Evolutionary conservation across 2,113 vertebrate genomes (phyloP).

Genomic region (Catharus bicknelli): DNA sequence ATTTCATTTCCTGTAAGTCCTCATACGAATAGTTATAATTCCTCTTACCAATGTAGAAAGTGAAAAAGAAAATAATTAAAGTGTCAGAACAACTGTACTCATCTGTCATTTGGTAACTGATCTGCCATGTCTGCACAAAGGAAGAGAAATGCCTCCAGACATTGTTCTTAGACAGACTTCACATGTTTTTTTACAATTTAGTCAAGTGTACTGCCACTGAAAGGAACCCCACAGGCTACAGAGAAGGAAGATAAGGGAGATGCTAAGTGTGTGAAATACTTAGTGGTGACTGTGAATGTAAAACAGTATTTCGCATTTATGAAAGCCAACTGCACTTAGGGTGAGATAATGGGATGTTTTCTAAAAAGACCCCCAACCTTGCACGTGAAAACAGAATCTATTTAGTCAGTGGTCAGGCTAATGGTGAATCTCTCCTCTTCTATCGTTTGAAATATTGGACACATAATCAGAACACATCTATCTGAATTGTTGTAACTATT

Average conservation of each 20-base stretch:
- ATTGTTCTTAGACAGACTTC: not conserved
- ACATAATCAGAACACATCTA: not conserved
- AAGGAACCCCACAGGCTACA: not conserved
- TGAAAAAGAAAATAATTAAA: not conserved
- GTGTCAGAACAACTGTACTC: not conserved
- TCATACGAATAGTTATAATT: not conserved
- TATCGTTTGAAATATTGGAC: not conserved
- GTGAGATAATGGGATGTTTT: not conserved
- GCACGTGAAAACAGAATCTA: not conserved
- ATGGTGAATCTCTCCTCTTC: not conserved
- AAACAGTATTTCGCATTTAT: not conserved
- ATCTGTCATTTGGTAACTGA: not conserved
- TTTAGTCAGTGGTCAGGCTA: not conserved
- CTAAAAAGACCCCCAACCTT: not conserved
- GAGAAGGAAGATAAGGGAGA: conserved; percentile 13
- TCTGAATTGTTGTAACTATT: not conserved
- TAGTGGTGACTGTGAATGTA: conserved; percentile 1
- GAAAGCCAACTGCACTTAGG: not conserved
- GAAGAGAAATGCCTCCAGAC: not conserved
- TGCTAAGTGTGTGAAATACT: not conserved
- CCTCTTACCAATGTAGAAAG: not conserved
- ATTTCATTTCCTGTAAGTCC: not conserved
- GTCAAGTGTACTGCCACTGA: not conserved
- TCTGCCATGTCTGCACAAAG: not conserved
- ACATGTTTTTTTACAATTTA: not conserved